Conservation (phyloP, 2,113 vertebrate genomes). For the Corapipo altera region DNA sequence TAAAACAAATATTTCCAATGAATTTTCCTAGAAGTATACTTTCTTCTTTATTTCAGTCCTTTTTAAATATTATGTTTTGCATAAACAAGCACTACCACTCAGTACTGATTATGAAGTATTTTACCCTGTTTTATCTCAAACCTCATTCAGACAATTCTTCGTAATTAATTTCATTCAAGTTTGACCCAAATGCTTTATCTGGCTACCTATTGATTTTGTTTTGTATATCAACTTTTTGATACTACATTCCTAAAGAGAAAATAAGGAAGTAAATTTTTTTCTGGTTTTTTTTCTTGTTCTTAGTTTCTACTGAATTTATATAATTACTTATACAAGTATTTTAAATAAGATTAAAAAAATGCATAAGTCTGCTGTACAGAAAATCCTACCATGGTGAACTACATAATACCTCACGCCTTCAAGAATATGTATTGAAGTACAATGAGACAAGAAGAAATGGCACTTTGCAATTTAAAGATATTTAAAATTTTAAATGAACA, state of each 20-base stretch:
- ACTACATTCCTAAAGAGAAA: neutral
- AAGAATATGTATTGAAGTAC: conserved; percentile 14
- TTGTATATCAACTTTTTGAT: neutral
- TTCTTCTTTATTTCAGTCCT: neutral
- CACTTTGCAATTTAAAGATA: conserved; percentile 31
- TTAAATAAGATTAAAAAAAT: neutral
- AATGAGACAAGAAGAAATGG: neutral
- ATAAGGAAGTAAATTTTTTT: neutral
- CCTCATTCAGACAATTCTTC: neutral
- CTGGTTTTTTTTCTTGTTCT: neutral
- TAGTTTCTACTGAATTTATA: neutral
- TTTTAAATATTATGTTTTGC: neutral
- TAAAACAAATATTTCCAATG: neutral
- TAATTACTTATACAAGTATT: neutral
- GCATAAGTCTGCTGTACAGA: neutral
- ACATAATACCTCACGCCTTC: conserved; percentile 2
- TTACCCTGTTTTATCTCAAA: neutral
- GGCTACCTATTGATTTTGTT: neutral
- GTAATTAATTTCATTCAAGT: neutral
- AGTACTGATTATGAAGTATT: neutral
- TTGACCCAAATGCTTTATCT: neutral
- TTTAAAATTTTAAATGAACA: conserved; percentile 39
- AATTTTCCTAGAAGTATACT: neutral
- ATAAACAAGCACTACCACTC: neutral
- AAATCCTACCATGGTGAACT: conserved; percentile 1